Evolutionary conservation across 2,113 vertebrate species (phyloP).

Genomic region (Nansenia antarctica): DNA sequence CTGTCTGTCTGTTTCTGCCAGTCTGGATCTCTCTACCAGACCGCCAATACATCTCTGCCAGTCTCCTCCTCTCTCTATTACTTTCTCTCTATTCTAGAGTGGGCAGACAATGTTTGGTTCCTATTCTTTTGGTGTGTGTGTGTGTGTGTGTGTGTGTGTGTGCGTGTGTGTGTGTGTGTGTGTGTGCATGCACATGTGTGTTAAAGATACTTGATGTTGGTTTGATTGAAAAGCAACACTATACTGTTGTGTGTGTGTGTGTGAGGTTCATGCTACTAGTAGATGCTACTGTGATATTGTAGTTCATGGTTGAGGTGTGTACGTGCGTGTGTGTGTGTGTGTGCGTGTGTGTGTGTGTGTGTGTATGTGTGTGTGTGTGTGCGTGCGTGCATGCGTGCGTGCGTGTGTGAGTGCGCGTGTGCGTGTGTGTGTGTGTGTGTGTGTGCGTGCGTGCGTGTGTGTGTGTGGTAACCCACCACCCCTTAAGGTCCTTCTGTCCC

Average conservation of each 20-base stretch:
- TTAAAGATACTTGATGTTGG: no score
- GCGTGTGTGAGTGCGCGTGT: background rate
- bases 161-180: background rate
- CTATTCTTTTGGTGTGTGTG: background rate
- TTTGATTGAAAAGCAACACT: no score
- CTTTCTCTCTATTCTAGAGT: background rate
- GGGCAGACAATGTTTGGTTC: background rate
- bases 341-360: background rate
- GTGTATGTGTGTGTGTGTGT: background rate
- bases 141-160: constrained; percentile 1
- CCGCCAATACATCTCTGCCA: background rate
- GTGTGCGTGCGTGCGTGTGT: no score
- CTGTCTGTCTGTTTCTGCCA: no score
- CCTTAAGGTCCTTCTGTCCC: background rate
- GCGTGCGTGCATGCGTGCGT: no score
- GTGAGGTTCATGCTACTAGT: no score
- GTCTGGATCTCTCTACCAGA: background rate
- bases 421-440: no score
- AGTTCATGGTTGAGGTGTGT: no score
- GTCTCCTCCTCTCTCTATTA: background rate
- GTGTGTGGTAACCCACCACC: background rate
- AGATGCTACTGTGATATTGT: no score
- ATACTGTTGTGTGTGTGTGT: no score
- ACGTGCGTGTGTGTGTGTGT: background rate
- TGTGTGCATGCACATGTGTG: no score